Evolutionary conservation across 2,113 vertebrate genomes (phyloP), one percentile per base, ranked within the genome.

Genomic region (Oryzias celebensis): DNA sequence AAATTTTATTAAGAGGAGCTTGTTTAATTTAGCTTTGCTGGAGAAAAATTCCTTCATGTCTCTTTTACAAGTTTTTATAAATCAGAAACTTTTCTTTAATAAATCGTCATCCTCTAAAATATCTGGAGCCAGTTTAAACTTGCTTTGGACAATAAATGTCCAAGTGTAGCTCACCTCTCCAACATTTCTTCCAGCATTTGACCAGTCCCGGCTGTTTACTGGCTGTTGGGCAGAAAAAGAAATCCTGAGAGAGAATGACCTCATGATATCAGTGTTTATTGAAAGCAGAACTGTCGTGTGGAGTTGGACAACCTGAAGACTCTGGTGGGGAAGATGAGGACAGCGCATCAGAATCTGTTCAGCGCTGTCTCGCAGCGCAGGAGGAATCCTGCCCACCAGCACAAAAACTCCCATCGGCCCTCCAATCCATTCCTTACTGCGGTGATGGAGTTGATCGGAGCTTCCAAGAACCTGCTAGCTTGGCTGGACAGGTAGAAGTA

Each of bases 251-350:
- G 26, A 26, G 26, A 26, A 26, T 5, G 26, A 26, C 26, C 26
- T 26, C 2, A 28, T 28, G 26, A 28, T 28, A 6, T 18, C n/a
- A 4, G 14, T 22, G 12, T 50, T 23, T 4, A 6, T 36, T 36
- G 8, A 36, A 36, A 22, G 8, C 83, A 99, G 97, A 98, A 98
- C 87, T 93, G 92, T 23, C 94, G 97, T 5, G 91, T 98, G 70
- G 96, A 98, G 92, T 95, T 94, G 0, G 95, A 97, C 77, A 93
- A 93, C 17, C 94, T 98, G 93, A 96, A 96, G 91, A 93, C 90
- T 47, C 80, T 98, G 81, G 91, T 95, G 75, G 92, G 94, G 63
- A 93, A 92, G 73, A 92, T 98, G 80, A 85, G 93, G 28, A 91
- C 90, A 0, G 91, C 95, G 3, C 93, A 94, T 55, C 92, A 92